Evolutionary conservation across 2,113 vertebrate genomes (phyloP).

Genomic region (Ammospiza nelsoni): DNA sequence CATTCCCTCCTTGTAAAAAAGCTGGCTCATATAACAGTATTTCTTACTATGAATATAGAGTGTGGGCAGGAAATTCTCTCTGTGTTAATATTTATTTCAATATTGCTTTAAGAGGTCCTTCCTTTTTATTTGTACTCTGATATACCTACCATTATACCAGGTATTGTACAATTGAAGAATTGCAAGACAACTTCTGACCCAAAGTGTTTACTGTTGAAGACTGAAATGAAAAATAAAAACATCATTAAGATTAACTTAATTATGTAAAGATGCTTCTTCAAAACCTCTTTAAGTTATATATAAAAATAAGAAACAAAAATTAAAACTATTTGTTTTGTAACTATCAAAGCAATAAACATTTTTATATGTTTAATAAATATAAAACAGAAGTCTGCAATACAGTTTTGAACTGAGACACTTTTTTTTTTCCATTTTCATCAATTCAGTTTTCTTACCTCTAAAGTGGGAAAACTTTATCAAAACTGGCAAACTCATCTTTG

Average conservation of each 20-base stretch:
- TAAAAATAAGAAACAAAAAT: background rate
- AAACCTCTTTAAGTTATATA: background rate
- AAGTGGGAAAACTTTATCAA: background rate
- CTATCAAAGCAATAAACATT: background rate
- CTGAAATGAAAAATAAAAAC: background rate
- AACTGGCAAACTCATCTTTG: background rate
- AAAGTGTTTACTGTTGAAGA: background rate
- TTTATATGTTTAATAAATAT: background rate
- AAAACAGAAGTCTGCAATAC: background rate
- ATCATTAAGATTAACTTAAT: background rate
- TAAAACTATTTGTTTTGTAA: background rate
- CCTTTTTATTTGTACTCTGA: background rate
- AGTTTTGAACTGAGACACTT: background rate
- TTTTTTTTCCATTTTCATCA: background rate
- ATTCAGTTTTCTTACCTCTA: background rate
- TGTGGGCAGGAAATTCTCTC: background rate
- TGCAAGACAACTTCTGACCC: background rate
- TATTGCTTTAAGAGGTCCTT: background rate
- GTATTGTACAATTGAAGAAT: background rate
- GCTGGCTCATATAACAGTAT: background rate
- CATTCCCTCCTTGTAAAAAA: background rate
- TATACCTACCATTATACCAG: background rate
- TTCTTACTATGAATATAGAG: background rate
- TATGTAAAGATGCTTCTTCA: background rate
- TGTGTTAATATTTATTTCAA: background rate